Percentiles rank a stretch among this genome's conserved stretches.
Conservation (phyloP, 1,140 invertebrate genomes). For the Aphis craccivora region DNA sequence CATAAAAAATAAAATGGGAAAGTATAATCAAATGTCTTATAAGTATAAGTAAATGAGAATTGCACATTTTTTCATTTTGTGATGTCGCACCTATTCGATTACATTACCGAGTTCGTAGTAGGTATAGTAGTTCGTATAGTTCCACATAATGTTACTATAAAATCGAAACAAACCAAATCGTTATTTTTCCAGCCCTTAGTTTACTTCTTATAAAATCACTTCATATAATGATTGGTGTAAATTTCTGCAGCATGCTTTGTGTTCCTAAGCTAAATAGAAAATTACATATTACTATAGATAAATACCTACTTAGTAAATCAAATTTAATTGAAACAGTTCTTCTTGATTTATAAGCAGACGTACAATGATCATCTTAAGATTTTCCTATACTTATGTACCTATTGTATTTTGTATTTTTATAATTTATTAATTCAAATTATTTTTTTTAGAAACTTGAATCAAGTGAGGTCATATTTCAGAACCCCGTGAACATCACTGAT, state of each 20-base stretch:
- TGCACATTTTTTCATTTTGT: too few relatives aligned
- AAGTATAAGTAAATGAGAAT: too few relatives aligned
- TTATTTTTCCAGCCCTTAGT: neutral
- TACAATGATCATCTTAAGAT: neutral
- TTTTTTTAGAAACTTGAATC: neutral
- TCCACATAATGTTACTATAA: neutral
- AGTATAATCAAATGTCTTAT: too few relatives aligned
- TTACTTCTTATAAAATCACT: neutral
- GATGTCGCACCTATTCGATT: too few relatives aligned
- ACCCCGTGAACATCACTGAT: constrained; percentile 4
- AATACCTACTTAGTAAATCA: neutral
- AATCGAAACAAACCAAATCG: neutral
- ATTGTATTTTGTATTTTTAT: neutral
- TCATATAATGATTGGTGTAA: neutral
- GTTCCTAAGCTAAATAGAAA: neutral
- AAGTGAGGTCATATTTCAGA: neutral
- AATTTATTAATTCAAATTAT: neutral
- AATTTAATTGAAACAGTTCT: neutral
- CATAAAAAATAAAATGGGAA: too few relatives aligned
- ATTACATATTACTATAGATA: neutral
- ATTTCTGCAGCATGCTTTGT: neutral
- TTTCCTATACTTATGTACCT: neutral
- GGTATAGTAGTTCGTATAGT: too few relatives aligned
- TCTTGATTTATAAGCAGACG: neutral
- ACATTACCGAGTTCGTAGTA: neutral